These are phyloP conservation scores for Drosophila grimshawi DNA, from an alignment of 1,140 invertebrate genomes.

Conservation along the genomic window DNA sequence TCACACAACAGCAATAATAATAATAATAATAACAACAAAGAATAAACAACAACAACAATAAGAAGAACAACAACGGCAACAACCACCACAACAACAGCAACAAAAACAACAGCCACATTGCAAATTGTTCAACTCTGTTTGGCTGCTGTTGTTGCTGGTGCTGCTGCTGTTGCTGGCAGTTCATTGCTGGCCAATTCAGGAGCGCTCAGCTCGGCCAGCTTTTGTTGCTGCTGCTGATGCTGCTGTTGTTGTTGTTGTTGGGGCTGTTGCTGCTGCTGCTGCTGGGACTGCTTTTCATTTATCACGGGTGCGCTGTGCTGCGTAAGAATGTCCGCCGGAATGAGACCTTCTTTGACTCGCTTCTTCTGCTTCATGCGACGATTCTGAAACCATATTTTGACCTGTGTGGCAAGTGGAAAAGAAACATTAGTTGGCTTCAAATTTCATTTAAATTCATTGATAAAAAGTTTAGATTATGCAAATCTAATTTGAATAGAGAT, in stretches of 20 bases:
- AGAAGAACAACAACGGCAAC: conserved; percentile 27
- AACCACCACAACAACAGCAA: conserved; percentile 22
- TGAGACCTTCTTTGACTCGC: conserved; percentile 94
- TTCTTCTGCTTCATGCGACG: conserved; percentile 97
- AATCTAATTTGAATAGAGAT: no score
- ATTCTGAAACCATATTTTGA: conserved; percentile 97
- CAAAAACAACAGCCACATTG: conserved; percentile 1
- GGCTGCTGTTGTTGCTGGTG: conserved; percentile 37
- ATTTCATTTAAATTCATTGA: no score
- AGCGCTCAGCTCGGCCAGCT: conserved; percentile 53
- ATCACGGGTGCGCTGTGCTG: conserved; percentile 63
- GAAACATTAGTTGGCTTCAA: conserved; percentile 1
- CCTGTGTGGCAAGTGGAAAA: conserved; percentile 85
- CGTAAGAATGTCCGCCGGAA: conserved; percentile 86
- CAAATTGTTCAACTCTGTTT: conserved; percentile 69
- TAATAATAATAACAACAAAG: conserved; percentile 17
- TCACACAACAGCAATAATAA: conserved; percentile 47
- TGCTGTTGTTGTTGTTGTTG: conserved; percentile 36
- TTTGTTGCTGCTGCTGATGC: conserved; percentile 43
- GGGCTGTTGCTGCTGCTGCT: conserved; percentile 49
- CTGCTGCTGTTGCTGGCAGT: conserved; percentile 28
- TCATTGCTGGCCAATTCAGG: conserved; percentile 60
- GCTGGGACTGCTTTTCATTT: conserved; percentile 58
- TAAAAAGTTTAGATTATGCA: no score
- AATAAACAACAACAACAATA: conserved; percentile 39